Conservation (phyloP, 2,113 vertebrate species). For the Chiloscyllium plagiosum region DNA sequence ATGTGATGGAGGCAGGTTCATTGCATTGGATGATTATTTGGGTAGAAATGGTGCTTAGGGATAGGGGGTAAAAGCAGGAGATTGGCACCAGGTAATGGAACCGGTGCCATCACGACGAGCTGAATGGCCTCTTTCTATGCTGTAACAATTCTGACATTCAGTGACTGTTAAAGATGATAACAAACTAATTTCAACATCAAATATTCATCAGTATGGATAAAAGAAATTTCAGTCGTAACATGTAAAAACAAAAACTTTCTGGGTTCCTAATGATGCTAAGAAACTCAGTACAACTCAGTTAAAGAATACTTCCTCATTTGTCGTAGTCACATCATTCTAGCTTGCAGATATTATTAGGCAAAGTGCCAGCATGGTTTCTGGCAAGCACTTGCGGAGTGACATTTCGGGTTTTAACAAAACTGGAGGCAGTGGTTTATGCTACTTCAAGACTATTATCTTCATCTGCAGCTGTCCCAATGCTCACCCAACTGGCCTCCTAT, state of each 20-base stretch:
- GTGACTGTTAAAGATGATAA: too few species aligned
- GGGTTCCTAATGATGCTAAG: not conserved
- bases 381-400: not conserved
- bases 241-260: not conserved
- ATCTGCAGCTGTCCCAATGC: not conserved
- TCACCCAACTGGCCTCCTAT: not conserved
- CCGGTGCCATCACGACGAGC: too few species aligned
- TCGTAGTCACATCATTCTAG: not conserved
- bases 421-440: not conserved
- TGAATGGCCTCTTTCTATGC: too few species aligned
- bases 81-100: too few species aligned
- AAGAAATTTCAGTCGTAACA: not conserved
- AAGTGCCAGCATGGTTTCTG: not conserved
- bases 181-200: not conserved
- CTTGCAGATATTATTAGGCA: not conserved
- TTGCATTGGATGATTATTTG: too few species aligned
- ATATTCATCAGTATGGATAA: not conserved
- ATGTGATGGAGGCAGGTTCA: too few species aligned
- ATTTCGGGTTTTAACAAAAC: not conserved
- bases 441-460: not conserved
- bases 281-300: not conserved
- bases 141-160: too few species aligned
- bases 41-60: too few species aligned
- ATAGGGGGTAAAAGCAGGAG: too few species aligned
- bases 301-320: not conserved